phyloP scores from a whole-genome alignment of 2,797 vertebrate species.

The Loris lydekkerianus region DNA sequence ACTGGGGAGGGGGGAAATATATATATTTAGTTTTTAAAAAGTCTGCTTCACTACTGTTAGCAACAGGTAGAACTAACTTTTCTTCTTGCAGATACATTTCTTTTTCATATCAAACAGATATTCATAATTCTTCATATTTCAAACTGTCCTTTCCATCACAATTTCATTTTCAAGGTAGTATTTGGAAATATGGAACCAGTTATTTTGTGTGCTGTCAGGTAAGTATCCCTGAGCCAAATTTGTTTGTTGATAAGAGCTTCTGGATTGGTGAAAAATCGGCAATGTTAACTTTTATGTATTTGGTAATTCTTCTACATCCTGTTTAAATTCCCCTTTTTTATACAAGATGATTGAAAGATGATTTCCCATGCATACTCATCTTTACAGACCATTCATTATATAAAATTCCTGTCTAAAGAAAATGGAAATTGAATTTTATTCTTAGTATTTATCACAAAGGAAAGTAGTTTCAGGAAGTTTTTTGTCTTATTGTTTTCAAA shows the following conservation, averaged over 20 bases:
- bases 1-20: background rate
- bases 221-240: background rate
- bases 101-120: background rate
- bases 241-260: background rate
- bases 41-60: conserved; percentile 42
- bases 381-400: background rate
- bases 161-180: conserved; percentile 11
- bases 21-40: background rate
- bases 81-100: background rate
- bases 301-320: background rate
- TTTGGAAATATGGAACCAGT: background rate
- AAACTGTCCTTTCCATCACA: background rate
- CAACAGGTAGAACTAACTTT: conserved; percentile 69
- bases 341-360: background rate
- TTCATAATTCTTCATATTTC: background rate
- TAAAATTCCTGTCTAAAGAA: background rate
- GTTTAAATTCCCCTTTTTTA: background rate
- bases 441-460: background rate
- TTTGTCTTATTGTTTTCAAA: background rate
- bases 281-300: background rate
- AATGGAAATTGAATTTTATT: background rate
- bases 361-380: background rate
- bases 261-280: background rate
- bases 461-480: background rate
- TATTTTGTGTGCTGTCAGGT: background rate